These are phyloP conservation scores for Polyommatus icarus DNA, from an alignment of 2,888 invertebrate species.

Conservation along the genomic window DNA sequence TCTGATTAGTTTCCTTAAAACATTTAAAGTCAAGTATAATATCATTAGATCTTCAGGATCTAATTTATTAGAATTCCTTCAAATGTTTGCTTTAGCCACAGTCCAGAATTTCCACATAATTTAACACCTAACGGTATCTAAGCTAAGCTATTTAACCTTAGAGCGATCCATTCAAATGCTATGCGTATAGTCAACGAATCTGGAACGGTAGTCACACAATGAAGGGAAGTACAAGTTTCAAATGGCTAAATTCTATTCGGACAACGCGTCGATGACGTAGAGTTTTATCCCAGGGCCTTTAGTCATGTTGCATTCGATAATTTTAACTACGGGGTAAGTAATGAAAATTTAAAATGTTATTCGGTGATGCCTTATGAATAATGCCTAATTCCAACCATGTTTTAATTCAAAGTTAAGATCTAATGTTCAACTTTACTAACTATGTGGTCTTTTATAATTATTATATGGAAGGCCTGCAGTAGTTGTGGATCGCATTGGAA, in stretches of 20 bases:
- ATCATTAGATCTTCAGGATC: too few relatives aligned
- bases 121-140: slow-evolving; percentile 4
- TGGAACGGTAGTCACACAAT: slow-evolving; percentile 29
- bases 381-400: neutral
- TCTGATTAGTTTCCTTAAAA: too few relatives aligned
- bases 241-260: neutral
- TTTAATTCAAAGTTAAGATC: too few relatives aligned
- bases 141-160: slow-evolving; percentile 21
- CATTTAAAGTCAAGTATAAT: too few relatives aligned
- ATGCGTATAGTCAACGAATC: neutral
- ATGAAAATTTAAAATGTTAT: too few relatives aligned
- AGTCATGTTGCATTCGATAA: neutral
- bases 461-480: too few relatives aligned
- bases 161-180: slow-evolving; percentile 22
- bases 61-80: too few relatives aligned
- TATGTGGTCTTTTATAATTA: too few relatives aligned
- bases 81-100: neutral
- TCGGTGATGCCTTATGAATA: too few relatives aligned
- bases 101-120: neutral
- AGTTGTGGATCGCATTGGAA: too few relatives aligned
- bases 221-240: slow-evolving; percentile 22
- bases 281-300: neutral
- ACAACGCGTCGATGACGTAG: neutral
- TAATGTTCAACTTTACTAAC: too few relatives aligned
- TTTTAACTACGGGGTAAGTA: neutral